These are phyloP conservation scores for Falco concolor DNA, from an alignment of 2,797 vertebrate genomes.

Conservation along the genomic window DNA sequence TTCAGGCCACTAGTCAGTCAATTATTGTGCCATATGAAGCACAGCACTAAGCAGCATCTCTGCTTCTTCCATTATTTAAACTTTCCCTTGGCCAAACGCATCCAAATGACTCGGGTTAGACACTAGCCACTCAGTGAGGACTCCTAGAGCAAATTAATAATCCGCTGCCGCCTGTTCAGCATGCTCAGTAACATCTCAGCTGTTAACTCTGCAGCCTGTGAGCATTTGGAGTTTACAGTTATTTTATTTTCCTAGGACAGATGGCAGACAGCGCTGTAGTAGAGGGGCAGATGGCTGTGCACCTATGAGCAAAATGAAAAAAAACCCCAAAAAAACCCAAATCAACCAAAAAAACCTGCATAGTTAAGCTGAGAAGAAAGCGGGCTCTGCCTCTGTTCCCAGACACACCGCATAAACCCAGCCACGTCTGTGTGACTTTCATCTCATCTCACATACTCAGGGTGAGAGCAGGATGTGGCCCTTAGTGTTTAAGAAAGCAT, in stretches of 20 bases:
- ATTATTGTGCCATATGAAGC: not conserved
- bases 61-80: not conserved
- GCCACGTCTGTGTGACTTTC: not conserved
- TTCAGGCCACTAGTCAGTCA: not conserved
- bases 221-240: constrained; percentile 52
- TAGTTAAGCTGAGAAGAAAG: not conserved
- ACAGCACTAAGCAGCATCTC: not conserved
- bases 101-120: not conserved
- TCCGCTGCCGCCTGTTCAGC: not conserved
- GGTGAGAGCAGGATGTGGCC: not conserved
- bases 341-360: not conserved
- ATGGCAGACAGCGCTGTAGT: constrained; percentile 49
- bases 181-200: constrained; percentile 26
- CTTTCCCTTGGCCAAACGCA: not conserved
- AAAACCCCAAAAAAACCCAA: not conserved
- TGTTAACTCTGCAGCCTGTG: constrained; percentile 23
- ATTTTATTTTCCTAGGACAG: constrained; percentile 50
- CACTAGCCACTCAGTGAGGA: not conserved
- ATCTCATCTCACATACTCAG: not conserved
- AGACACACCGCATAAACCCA: not conserved
- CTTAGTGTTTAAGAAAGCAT: not conserved
- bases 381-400: not conserved
- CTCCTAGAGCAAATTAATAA: not conserved
- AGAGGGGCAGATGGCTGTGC: constrained; percentile 52
- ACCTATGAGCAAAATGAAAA: constrained; percentile 36